Evolutionary conservation across 1,140 invertebrate genomes (phyloP).

Genomic region (Eufriesea mexicana): DNA sequence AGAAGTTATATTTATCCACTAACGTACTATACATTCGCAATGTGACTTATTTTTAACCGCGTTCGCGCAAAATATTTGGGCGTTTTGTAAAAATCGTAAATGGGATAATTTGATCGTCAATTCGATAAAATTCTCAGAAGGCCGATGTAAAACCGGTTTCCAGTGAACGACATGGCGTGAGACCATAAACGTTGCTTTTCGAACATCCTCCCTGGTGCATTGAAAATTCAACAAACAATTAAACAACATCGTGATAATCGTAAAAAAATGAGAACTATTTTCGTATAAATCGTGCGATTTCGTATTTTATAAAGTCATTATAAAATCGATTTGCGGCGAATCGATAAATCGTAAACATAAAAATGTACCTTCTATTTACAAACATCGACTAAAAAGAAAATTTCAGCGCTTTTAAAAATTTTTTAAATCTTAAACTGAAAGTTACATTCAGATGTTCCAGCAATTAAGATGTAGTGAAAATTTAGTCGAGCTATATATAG

Average conservation of each 20-base stretch:
- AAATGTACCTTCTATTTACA: neutral
- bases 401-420: too few species aligned
- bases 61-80: neutral
- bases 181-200: neutral
- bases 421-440: too few species aligned
- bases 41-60: neutral
- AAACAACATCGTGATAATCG: neutral
- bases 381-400: neutral
- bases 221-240: neutral
- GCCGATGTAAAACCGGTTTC: slow-evolving; percentile 37
- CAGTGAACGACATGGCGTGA: neutral
- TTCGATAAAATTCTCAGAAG: slow-evolving; percentile 28
- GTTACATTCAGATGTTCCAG: neutral
- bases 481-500: neutral
- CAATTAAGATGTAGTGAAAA: neutral
- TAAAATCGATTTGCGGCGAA: too few species aligned
- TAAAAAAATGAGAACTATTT: neutral
- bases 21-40: neutral
- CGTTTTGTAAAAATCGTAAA: neutral
- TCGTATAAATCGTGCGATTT: too few species aligned
- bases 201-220: neutral
- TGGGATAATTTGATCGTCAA: slow-evolving; percentile 21
- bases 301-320: too few species aligned
- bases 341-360: too few species aligned
- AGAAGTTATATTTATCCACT: neutral